These are phyloP conservation scores for Lapara coniferarum DNA, from an alignment of 2,888 invertebrate genomes.

Conservation along the genomic window DNA sequence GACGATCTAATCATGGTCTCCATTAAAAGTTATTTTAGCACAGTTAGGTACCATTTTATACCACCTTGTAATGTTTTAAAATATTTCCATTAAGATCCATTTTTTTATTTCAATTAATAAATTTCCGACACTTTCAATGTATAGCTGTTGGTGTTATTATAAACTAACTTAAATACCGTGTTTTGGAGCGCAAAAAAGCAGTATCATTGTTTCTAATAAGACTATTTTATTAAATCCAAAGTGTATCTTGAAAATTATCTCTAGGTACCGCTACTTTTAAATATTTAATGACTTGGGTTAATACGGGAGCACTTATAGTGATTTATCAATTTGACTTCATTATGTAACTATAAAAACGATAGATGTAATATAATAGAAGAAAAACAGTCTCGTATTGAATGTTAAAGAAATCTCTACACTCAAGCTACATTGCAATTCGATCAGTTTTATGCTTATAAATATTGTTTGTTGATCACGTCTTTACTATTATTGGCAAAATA, in stretches of 20 bases:
- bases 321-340: too few relatives aligned
- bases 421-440: neutral
- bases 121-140: neutral
- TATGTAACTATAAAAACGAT: neutral
- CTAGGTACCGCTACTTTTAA: neutral
- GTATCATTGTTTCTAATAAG: neutral
- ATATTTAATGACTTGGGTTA: too few relatives aligned
- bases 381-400: neutral
- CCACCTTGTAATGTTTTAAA: too few relatives aligned
- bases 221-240: neutral
- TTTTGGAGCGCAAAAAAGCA: neutral
- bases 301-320: too few relatives aligned
- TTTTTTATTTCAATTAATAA: neutral
- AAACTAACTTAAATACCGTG: neutral
- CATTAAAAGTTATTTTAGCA: too few relatives aligned
- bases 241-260: neutral
- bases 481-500: neutral
- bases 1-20: too few relatives aligned
- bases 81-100: too few relatives aligned
- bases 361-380: neutral
- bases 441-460: neutral
- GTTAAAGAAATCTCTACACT: neutral
- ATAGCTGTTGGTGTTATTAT: neutral
- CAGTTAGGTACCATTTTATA: too few relatives aligned
- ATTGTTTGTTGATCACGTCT: constrained; percentile 4